phyloP scores from a whole-genome alignment of 2,888 invertebrate species.

The Melanchra persicariae region DNA sequence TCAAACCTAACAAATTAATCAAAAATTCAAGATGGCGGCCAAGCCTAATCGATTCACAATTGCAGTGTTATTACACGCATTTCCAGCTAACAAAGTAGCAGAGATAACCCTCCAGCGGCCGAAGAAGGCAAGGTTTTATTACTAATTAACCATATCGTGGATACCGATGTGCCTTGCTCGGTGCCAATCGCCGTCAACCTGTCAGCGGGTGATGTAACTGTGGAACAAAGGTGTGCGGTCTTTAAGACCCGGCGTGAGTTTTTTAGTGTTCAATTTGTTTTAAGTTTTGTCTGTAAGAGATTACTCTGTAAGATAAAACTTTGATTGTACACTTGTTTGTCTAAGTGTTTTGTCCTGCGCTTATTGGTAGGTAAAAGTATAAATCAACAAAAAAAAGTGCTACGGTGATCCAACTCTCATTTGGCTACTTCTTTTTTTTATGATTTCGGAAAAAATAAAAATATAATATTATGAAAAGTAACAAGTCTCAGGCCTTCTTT shows the following conservation, averaged over 20 bases:
- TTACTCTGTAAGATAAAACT: too few relatives aligned
- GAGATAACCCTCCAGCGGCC: slow-evolving; percentile 65
- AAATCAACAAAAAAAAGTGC: too few relatives aligned
- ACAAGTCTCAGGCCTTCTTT: too few relatives aligned
- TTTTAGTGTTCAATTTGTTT: too few relatives aligned
- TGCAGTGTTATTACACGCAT: slow-evolving; percentile 61
- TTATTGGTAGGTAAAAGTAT: too few relatives aligned
- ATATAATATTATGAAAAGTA: too few relatives aligned
- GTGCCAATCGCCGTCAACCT: slow-evolving; percentile 80
- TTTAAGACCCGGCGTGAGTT: slow-evolving; percentile 34
- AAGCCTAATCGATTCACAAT: slow-evolving; percentile 60
- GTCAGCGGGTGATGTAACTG: slow-evolving; percentile 75
- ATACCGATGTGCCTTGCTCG: slow-evolving; percentile 72
- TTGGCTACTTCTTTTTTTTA: too few relatives aligned
- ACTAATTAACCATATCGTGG: slow-evolving; percentile 82
- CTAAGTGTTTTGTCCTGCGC: too few relatives aligned
- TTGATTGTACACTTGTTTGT: too few relatives aligned
- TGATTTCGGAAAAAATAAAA: too few relatives aligned
- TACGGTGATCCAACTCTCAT: background rate
- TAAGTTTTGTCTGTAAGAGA: too few relatives aligned
- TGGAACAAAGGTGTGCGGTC: slow-evolving; percentile 30
- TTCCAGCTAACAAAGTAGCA: slow-evolving; percentile 64
- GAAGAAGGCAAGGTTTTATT: slow-evolving; percentile 72
- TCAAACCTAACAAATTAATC: slow-evolving; percentile 22
- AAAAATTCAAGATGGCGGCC: slow-evolving; percentile 47